Percentiles rank a stretch among this genome's conserved stretches.
Conservation (phyloP, 2,888 invertebrate genomes). For the Eucera pruinosa region DNA sequence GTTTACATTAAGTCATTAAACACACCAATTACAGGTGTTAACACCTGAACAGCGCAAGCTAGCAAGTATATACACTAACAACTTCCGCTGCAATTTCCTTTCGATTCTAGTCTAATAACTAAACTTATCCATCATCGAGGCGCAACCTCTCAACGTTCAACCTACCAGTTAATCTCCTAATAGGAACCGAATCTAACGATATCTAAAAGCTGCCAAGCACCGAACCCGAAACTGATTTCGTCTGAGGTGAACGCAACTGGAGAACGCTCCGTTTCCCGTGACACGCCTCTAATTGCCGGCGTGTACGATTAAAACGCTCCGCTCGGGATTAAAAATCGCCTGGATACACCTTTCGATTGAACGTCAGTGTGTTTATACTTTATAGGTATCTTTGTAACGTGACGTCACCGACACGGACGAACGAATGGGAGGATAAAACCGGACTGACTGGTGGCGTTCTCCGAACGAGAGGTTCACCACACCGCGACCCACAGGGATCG, state of each 20-base stretch:
- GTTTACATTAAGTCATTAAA: too few relatives aligned
- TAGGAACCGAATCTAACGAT: background rate
- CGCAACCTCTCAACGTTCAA: too few relatives aligned
- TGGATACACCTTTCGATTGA: slow-evolving; percentile 32
- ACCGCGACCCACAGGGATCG: slow-evolving; percentile 55
- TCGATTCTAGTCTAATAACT: slow-evolving; percentile 19
- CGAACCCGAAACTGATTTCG: too few relatives aligned
- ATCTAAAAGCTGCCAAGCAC: too few relatives aligned
- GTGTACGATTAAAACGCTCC: background rate
- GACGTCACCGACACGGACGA: slow-evolving; percentile 75
- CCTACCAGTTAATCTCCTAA: too few relatives aligned
- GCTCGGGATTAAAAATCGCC: background rate
- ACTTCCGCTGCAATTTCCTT: background rate
- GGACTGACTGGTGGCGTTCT: slow-evolving; percentile 83
- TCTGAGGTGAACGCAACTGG: too few relatives aligned
- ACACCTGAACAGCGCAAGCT: too few relatives aligned
- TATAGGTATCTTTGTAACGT: slow-evolving; percentile 71
- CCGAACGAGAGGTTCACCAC: slow-evolving; percentile 74
- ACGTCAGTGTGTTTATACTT: slow-evolving; percentile 61
- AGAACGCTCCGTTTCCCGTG: background rate
- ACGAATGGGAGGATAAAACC: slow-evolving; percentile 80
- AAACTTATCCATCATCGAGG: background rate
- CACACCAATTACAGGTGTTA: too few relatives aligned
- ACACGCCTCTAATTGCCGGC: slow-evolving; percentile 1
- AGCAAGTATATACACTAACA: too few relatives aligned